A percentile compares a stretch with the other conserved stretches of the same genome.
Conservation (phyloP, 1,140 invertebrate genomes). For the Ostrea edulis region DNA sequence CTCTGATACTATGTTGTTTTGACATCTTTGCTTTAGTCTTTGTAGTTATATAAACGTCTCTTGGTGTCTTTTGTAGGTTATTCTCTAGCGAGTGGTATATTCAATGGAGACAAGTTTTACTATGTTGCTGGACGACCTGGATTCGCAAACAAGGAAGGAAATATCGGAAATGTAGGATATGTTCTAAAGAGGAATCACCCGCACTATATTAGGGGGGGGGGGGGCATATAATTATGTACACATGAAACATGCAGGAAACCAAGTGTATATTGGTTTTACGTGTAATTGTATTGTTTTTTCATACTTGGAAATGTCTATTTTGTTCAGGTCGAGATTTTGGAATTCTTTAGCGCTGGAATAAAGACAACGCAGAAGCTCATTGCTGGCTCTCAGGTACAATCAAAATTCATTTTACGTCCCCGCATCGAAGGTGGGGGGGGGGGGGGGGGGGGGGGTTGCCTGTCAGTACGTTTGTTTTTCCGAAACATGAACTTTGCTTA, state of each 20-base stretch:
- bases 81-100: neutral
- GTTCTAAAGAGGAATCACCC: neutral
- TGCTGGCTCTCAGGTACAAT: neutral
- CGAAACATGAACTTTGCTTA: no score
- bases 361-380: constrained; percentile 11
- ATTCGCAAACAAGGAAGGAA: constrained; percentile 3
- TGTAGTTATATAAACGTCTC: neutral
- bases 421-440: no score
- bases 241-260: neutral
- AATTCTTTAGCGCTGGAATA: neutral
- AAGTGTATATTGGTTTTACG: neutral
- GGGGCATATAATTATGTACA: no score
- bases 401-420: no score
- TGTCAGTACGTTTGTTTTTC: no score
- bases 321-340: neutral
- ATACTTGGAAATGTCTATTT: no score
- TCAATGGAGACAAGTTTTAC: neutral
- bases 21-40: no score
- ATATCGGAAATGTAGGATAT: constrained; percentile 4
- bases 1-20: no score
- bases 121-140: constrained; percentile 7
- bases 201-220: no score
- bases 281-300: neutral
- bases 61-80: neutral
- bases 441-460: no score